Percentiles rank a stretch among this genome's conserved stretches.
Conservation (phyloP, 2,888 invertebrate genomes). For the Pherbina coryleti region DNA sequence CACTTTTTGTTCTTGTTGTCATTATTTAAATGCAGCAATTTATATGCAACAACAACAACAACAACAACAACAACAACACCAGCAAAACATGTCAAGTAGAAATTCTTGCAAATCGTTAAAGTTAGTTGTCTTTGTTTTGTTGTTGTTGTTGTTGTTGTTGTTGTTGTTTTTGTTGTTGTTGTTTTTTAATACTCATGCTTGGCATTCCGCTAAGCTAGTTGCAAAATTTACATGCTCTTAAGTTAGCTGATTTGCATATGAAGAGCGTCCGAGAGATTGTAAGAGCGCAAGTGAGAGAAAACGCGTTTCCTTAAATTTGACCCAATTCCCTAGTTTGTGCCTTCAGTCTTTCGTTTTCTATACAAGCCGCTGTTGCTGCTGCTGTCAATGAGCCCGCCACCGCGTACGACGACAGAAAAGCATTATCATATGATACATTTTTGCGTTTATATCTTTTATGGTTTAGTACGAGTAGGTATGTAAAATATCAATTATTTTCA, state of each 20-base stretch:
- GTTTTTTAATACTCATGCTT: not conserved
- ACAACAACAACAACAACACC: not conserved
- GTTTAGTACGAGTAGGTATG: not conserved
- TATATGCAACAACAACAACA: not conserved
- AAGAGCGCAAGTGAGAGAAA: conserved; percentile 41
- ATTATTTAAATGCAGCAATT: not conserved
- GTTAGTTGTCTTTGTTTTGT: not conserved
- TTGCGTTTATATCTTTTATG: conserved; percentile 16
- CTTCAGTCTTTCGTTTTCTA: conserved; percentile 47
- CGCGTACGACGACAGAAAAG: not conserved
- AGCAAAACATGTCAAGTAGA: not conserved
- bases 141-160: conserved; percentile 14
- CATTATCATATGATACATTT: not conserved
- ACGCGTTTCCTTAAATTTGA: conserved; percentile 68
- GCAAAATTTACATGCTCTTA: conserved; percentile 5
- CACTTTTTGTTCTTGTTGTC: not conserved
- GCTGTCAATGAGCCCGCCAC: not conserved
- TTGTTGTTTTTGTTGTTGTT: conserved; percentile 6
- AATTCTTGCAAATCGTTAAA: not conserved
- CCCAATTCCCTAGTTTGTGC: conserved; percentile 65
- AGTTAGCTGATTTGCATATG: not conserved
- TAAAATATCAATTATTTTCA: not conserved
- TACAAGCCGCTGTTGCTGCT: conserved; percentile 44
- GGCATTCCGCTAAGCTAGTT: not conserved
- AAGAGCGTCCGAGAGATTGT: not conserved